Evolutionary conservation across 2,797 vertebrate genomes (phyloP).

Genomic region (Ispidina lecontei): DNA sequence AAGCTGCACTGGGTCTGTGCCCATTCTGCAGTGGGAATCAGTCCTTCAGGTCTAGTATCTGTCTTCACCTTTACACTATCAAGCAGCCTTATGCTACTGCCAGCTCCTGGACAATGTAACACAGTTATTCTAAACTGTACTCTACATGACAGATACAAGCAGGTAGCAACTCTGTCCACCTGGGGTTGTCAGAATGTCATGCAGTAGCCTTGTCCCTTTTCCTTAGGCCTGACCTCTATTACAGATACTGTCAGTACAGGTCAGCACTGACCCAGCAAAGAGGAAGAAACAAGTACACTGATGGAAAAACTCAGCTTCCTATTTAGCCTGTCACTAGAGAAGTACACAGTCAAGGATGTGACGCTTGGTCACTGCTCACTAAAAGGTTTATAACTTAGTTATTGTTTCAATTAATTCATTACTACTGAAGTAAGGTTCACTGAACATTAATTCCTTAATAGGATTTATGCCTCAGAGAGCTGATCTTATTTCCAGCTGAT

Average conservation of each 20-base stretch:
- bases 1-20: neutral
- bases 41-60: neutral
- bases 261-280: neutral
- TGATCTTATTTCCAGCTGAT: neutral
- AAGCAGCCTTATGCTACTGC: neutral
- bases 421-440: conserved; percentile 9
- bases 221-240: neutral
- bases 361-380: neutral
- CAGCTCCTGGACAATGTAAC: neutral
- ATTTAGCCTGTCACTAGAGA: neutral
- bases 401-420: conserved; percentile 43
- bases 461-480: neutral
- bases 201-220: neutral
- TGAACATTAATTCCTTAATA: conserved; percentile 31
- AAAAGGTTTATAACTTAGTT: conserved; percentile 22
- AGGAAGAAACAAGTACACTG: neutral
- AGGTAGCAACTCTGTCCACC: neutral
- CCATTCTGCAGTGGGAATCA: neutral
- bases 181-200: neutral
- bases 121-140: neutral
- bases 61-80: neutral
- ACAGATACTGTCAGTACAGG: fast-evolving
- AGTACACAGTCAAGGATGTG: neutral
- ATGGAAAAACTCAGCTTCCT: neutral
- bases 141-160: neutral